Conservation (phyloP, 1,140 invertebrate species). For the Drosophila albomicans region DNA sequence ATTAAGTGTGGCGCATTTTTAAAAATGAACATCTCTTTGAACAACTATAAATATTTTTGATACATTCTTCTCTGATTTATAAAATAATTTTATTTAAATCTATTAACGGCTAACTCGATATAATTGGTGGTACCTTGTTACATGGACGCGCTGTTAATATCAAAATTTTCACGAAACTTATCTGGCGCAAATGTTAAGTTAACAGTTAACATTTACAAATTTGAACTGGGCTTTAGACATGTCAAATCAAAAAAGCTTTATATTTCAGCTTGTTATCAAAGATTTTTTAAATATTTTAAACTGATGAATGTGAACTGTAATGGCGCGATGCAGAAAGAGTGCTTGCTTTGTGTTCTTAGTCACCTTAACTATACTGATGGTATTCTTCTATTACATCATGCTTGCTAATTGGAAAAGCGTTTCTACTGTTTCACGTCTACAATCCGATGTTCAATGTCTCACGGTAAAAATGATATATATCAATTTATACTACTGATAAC, state of each 20-base stretch:
- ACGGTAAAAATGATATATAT: conserved; percentile 37
- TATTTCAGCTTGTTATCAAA: not conserved
- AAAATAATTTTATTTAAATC: no score
- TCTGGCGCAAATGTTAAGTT: not conserved
- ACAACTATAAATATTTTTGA: no score
- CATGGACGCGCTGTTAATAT: no score
- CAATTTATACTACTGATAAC: not conserved
- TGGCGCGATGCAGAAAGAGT: conserved; percentile 7
- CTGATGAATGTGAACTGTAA: conserved; percentile 35
- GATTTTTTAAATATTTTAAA: not conserved
- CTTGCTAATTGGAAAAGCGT: conserved; percentile 35
- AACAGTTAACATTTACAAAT: not conserved
- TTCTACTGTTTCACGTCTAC: conserved; percentile 14
- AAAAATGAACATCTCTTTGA: no score
- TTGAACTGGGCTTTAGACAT: not conserved
- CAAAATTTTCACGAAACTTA: not conserved
- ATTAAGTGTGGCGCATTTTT: not conserved
- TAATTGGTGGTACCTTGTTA: no score
- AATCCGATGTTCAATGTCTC: conserved; percentile 50
- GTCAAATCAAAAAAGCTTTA: conserved; percentile 6
- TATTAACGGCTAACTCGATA: no score
- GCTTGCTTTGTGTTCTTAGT: conserved; percentile 43
- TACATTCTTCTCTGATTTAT: no score
- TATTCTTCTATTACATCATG: conserved; percentile 58
- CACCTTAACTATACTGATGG: conserved; percentile 40